Percentiles rank a stretch among this genome's conserved stretches.
Evolutionary conservation across 2,888 invertebrate genomes (phyloP).

Genomic region (Phania funesta): DNA sequence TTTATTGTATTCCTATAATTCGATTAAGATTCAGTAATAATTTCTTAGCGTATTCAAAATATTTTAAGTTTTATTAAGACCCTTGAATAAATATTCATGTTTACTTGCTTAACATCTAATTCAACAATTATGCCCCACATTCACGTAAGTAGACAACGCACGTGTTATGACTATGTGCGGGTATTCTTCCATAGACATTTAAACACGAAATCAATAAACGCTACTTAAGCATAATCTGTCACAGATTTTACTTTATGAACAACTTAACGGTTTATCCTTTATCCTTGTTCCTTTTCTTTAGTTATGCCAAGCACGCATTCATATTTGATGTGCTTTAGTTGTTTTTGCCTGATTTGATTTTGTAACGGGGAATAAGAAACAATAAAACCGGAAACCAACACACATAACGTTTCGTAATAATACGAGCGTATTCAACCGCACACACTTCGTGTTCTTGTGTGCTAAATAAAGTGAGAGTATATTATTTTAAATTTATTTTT

Average conservation of each 20-base stretch:
- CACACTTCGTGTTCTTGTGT: neutral
- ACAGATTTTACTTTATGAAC: slow-evolving; percentile 66
- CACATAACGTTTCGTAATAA: neutral
- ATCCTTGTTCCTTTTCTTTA: slow-evolving; percentile 28
- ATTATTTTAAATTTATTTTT: slow-evolving; percentile 14
- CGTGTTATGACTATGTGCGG: slow-evolving; percentile 17
- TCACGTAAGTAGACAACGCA: neutral
- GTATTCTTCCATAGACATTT: slow-evolving; percentile 32
- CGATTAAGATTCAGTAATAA: too few relatives aligned
- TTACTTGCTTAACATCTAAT: too few relatives aligned
- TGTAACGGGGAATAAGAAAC: slow-evolving; percentile 12
- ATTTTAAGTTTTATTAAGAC: too few relatives aligned
- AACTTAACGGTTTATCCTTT: slow-evolving; percentile 48
- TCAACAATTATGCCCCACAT: neutral
- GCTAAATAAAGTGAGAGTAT: neutral
- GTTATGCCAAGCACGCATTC: slow-evolving; percentile 60
- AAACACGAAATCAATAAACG: slow-evolving; percentile 69
- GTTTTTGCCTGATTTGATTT: slow-evolving; percentile 24
- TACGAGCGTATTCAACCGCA: slow-evolving; percentile 9
- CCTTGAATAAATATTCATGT: too few relatives aligned
- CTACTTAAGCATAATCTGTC: slow-evolving; percentile 69
- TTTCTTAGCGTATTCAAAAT: too few relatives aligned
- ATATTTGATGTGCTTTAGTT: slow-evolving; percentile 6
- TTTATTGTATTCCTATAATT: too few relatives aligned
- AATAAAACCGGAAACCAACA: slow-evolving; percentile 19